Base-by-base conservation (phyloP, 2,797 vertebrate species). In the Muraenolepis orangiensis region DNA sequence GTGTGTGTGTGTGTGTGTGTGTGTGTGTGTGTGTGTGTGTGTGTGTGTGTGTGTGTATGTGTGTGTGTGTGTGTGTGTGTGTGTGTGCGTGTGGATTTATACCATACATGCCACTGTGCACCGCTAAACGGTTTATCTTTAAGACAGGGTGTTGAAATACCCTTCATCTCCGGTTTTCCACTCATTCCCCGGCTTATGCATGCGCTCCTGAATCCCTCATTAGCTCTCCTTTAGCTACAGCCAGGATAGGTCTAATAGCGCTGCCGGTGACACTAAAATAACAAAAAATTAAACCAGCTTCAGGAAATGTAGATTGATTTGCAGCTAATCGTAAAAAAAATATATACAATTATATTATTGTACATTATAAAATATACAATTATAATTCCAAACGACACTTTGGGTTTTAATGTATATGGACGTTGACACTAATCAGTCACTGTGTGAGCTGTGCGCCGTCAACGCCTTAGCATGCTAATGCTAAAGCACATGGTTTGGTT, bases 81-180 rank as follows among this genome's bases (percentile, higher is more conserved):
- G 28, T 5, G 51, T 6, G 78, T 71, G 70, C 83, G 78, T 79
- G 81, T 26, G 81, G 36, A 74, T 82, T 76, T n/a, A n/a, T 77
- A 77, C 78, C 67, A 38, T 78, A 86, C 82, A 82, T 80, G 73
- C 79, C 74, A 78, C 74, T 79, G 74, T 81, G 1, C 73, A 42
- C 31, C n/a, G 74, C 82, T 88, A 87, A 90, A 89, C 74, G 82
- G 79, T 86, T 87, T 74, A 83, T 87, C 84, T 82, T 80, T 66
- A 85, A 77, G 82, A 81, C 79, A 73, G 77, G 72, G 66, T 79
- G 82, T 74, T 77, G 73, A 79, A 66, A 66, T 66, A 30, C 64
- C 64, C 64, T 66, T 66, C 26, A 16, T 14, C 1, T n/a, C 51
- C 4, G 26, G 64, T 28, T 29, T 30, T 66, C 64, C 29, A 28